Evolutionary conservation across 2,797 vertebrate species (phyloP).

Genomic region (Trachurus trachurus): DNA sequence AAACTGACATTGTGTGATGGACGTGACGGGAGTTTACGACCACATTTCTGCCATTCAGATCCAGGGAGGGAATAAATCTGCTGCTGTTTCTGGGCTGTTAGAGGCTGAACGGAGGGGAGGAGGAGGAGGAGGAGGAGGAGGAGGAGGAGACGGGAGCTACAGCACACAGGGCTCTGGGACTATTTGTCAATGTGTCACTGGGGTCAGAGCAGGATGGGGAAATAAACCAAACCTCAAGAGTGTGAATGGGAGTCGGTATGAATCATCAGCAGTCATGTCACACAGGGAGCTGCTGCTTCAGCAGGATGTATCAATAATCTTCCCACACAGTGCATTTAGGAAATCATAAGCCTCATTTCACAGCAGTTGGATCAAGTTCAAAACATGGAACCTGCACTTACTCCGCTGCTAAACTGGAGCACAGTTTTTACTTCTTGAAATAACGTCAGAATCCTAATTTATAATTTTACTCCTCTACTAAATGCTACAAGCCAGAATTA

Average conservation of each 20-base stretch:
- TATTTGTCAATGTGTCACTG: slow-evolving; percentile 36
- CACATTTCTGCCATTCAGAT: neutral
- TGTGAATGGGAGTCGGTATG: neutral
- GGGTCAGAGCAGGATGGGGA: neutral
- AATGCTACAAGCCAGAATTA: too few relatives aligned
- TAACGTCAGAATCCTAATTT: too few relatives aligned
- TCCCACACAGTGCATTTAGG: neutral
- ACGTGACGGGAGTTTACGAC: neutral
- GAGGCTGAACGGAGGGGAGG: neutral
- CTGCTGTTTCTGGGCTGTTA: neutral
- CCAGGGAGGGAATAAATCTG: neutral
- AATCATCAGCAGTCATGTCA: neutral
- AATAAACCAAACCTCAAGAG: slow-evolving; percentile 8
- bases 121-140: too few relatives aligned
- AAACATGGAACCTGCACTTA: neutral
- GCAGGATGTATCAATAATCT: neutral
- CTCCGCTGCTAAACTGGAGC: neutral
- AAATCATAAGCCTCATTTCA: neutral
- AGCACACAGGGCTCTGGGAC: neutral
- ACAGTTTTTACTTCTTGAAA: neutral
- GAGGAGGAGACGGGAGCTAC: neutral
- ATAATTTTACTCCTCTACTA: neutral
- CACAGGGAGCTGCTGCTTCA: neutral
- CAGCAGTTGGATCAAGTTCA: neutral
- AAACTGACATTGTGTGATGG: neutral